Base-by-base conservation (phyloP, 2,797 vertebrate species). In the Leuciscus waleckii region DNA sequence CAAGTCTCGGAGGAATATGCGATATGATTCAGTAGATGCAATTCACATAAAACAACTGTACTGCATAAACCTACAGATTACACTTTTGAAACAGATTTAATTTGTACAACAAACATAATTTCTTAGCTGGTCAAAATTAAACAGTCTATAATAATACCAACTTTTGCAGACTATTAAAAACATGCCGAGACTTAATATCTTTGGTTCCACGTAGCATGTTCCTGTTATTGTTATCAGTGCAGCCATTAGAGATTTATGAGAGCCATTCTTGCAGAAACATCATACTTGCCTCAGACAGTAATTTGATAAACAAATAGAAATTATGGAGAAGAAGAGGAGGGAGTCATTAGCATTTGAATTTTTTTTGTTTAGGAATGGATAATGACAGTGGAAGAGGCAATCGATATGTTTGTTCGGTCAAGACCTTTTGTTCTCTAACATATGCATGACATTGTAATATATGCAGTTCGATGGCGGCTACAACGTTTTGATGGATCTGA, bases 281-380 rank as follows among this genome's bases (percentile, higher is more conserved):
- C 71, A 83, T 32, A 67, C 67, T 76, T 83, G 23, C 73, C 73
- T 49, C 14, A 39, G 61, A 76, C 73, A 76, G 41, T 76, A 37
- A 67, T 83, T 83, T 76, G 71, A 83, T 35, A 49, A 56, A 83
- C 8, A 46, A 23, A 84, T 29, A 23, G 17, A 89, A 32, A 74
- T 21, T 6, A 85, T 75, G 41, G 61, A 80, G 69, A 67, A 58
- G 73, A 84, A 69, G 29, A 56, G 19, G 13, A 13, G n/a, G 37
- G 69, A 65, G 35, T 35, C 74, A 70, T 84, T 84, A 77, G 73
- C 61, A 84, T 78, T 78, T 58, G 5, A 35, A 78, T 78, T 32
- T 49, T 84, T 32, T 78, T 67, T 67, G 58, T 83, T 83, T 51
- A 67, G 74, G 7, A 41, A 78, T 41, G 19, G 83, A 43, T 70